Conservation (phyloP, 1,140 invertebrate genomes). For the Drosophila elegans region DNA sequence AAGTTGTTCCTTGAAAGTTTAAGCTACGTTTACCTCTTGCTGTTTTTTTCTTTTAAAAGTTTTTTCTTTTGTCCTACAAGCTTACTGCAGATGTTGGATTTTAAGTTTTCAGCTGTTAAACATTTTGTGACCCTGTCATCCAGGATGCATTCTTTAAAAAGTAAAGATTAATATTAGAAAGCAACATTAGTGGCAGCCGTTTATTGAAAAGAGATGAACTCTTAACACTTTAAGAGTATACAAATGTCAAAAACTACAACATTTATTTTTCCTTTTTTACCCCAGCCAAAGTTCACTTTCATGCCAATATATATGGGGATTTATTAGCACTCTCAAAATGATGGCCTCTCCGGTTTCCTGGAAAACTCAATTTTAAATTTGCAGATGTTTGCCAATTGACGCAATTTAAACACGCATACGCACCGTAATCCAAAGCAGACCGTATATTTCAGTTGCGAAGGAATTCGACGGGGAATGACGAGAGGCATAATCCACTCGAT, state of each 20-base stretch:
- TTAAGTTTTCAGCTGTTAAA: slow-evolving; percentile 7
- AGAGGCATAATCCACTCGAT: slow-evolving; percentile 18
- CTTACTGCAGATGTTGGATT: slow-evolving; percentile 17
- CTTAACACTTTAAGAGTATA: no score
- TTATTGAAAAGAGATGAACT: no score
- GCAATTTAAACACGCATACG: slow-evolving; percentile 41
- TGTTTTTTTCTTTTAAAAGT: slow-evolving; percentile 6
- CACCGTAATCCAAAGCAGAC: not conserved
- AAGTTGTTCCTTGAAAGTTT: slow-evolving; percentile 33
- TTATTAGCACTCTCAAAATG: not conserved
- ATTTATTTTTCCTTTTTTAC: not conserved
- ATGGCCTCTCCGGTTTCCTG: not conserved
- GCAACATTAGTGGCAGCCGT: no score
- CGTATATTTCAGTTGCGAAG: slow-evolving; percentile 24
- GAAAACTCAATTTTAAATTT: slow-evolving; percentile 6
- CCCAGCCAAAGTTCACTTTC: not conserved
- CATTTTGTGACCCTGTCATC: not conserved
- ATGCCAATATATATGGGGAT: not conserved
- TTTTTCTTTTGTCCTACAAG: not conserved
- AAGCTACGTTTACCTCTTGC: slow-evolving; percentile 7
- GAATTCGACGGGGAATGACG: not conserved
- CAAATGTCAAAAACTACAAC: not conserved
- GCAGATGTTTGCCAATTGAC: not conserved
- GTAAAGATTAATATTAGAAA: not conserved
- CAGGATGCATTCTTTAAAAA: not conserved